phyloP scores from a whole-genome alignment of 2,113 vertebrate species.

The Mus musculus region GRCm39 chr6:141249501-141250000 shows the following conservation, averaged over 20 bases:
- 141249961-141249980: background rate
- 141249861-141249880: background rate
- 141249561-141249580: too few relatives aligned
- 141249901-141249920: constrained; percentile 24
- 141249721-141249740: background rate
- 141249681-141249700: too few relatives aligned
- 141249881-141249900: constrained; percentile 16
- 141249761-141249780: background rate
- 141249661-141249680: too few relatives aligned
- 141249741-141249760: background rate
- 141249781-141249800: background rate
- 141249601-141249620: too few relatives aligned
- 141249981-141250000: too few relatives aligned
- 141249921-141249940: background rate
- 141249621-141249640: too few relatives aligned
- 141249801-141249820: background rate
- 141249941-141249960: background rate
- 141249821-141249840: background rate
- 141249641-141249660: too few relatives aligned
- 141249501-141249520: background rate
- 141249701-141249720: too few relatives aligned
- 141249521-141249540: too few relatives aligned
- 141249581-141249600: too few relatives aligned
- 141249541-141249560: too few relatives aligned
- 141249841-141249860: background rate